Evolutionary conservation across 1,140 invertebrate genomes (phyloP).

Genomic region (Zaprionus lachaisei): DNA sequence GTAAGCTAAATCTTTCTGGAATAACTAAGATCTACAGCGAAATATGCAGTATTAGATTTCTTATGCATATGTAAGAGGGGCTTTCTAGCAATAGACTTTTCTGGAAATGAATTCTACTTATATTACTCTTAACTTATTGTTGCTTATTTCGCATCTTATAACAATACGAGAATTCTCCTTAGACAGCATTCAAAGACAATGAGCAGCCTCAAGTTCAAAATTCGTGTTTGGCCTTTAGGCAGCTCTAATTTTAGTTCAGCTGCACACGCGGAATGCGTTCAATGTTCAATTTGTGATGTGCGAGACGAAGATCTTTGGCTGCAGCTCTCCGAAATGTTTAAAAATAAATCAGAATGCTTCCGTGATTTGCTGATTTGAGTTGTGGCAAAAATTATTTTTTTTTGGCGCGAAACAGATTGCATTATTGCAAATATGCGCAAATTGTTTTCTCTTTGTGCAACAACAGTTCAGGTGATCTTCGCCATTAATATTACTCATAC

Average conservation of each 20-base stretch:
- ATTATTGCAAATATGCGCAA: constrained; percentile 1
- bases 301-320: constrained; percentile 21
- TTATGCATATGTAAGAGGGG: no score
- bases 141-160: not conserved
- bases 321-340: constrained; percentile 36
- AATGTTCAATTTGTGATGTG: constrained; percentile 56
- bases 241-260: constrained; percentile 55
- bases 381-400: constrained; percentile 23
- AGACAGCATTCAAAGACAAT: not conserved
- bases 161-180: not conserved
- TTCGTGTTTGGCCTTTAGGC: constrained; percentile 76
- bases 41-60: no score
- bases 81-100: no score
- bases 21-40: no score
- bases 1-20: not conserved
- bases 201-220: constrained; percentile 72
- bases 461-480: constrained; percentile 3
- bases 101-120: no score
- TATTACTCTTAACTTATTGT: no score
- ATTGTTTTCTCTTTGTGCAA: constrained; percentile 5
- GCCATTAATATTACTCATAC: constrained; percentile 49
- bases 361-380: constrained; percentile 34
- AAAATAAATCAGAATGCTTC: constrained; percentile 62
- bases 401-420: constrained; percentile 11
- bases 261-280: constrained; percentile 62